Base-by-base conservation (phyloP, 2,888 invertebrate species). In the Tetanocera ferruginea region DNA sequence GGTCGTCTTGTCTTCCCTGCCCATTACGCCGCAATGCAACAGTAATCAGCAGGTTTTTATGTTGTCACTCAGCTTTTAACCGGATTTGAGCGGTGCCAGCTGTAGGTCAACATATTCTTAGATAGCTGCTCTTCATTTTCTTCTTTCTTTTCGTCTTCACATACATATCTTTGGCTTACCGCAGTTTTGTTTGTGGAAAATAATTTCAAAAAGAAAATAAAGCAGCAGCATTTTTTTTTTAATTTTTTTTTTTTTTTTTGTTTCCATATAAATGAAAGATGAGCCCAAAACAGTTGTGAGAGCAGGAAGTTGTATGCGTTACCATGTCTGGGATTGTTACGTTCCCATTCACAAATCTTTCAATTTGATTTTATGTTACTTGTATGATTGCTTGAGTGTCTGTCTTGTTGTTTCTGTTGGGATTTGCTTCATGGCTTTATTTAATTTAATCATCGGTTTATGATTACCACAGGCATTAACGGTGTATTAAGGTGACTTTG, bases 31-130 rank as follows among this genome's bases (percentile, higher is more conserved):
- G 3, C 11, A 14, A 2, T 43, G 14, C 43, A 43, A 43, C 6
- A 11, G 14, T 14, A 43, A 43, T 43, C 43, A 43, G 11, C 43
- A 43, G 43, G 43, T 43, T 43, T n/a, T 43, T 43, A 43, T 43
- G 31, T 64, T 64, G 64, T 64, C 64, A 64, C 64, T 31, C 43
- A 43, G 31, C 64, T n/a, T 64, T 64, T 64, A 64, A 64, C 64
- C 64, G 64, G 64, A 28, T 31, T 64, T 31, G 28, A 11, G 8
- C 64, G 28, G 17, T 31, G 64, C 64, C 8, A 55, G 55, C 19
- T 64, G 64, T 31, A 64, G 64, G 64, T 64, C 64, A 64, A 55
- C 43, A 43, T 43, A 43, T 43, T 43, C 43, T 43, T 43, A 43
- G 43, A 43, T 43, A 43, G 11, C 43, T 43, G 11, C 43, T 11